These are phyloP conservation scores for Buphagus erythrorhynchus DNA, from an alignment of 2,797 vertebrate genomes.

Conservation along the genomic window DNA sequence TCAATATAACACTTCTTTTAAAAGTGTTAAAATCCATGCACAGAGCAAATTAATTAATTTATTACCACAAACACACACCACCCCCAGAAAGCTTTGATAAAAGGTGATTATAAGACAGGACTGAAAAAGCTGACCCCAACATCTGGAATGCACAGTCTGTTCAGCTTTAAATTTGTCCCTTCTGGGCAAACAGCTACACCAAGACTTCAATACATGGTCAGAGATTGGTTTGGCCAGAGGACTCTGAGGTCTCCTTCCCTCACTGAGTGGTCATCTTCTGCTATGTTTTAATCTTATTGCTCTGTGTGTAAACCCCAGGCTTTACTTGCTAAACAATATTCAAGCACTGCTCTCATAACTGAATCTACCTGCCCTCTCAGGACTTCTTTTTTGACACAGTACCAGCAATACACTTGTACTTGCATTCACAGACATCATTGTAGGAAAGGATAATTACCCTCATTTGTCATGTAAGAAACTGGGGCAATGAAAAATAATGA, in stretches of 20 bases:
- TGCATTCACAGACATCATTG: neutral
- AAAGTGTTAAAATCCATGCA: neutral
- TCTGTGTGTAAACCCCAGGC: neutral
- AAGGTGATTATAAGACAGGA: neutral
- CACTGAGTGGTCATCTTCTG: neutral
- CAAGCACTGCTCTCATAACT: neutral
- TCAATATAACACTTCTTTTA: neutral
- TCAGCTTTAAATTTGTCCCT: neutral
- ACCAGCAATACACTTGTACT: neutral
- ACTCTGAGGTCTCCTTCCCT: neutral
- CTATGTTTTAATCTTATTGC: neutral
- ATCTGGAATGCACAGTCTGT: neutral
- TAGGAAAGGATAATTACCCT: neutral
- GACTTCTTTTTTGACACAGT: neutral
- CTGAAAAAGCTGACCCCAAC: neutral
- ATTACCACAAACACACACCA: neutral
- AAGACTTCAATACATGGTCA: neutral
- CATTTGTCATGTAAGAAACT: neutral
- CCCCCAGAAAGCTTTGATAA: neutral
- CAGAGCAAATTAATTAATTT: neutral
- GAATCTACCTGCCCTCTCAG: neutral
- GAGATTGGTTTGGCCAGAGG: neutral
- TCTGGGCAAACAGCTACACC: accelerated
- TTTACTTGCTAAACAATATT: neutral
- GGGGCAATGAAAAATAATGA: neutral